Percentiles rank a stretch among this genome's conserved stretches.
Conservation (phyloP, 2,113 vertebrate species). For the Ptychochromis oligacanthus region DNA sequence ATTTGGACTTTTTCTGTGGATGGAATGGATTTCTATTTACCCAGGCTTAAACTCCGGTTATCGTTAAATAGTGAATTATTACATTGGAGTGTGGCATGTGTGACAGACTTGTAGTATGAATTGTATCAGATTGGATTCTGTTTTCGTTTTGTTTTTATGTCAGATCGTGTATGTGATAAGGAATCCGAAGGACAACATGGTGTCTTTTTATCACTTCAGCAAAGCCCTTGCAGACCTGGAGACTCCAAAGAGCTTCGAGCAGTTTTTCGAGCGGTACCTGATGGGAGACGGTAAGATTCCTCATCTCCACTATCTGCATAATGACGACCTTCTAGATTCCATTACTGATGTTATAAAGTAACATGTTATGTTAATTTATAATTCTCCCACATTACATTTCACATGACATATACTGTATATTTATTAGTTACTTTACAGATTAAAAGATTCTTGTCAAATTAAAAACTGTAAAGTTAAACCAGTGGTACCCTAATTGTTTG, state of each 20-base stretch:
- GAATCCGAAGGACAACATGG: constrained; percentile 81
- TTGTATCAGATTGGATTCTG: neutral
- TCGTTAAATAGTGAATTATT: neutral
- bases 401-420: too few relatives aligned
- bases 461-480: too few relatives aligned
- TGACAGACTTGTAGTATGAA: neutral
- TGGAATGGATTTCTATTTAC: neutral
- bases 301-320: neutral
- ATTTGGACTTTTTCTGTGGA: neutral
- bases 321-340: too few relatives aligned
- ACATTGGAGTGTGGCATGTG: neutral
- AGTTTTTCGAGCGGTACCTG: constrained; percentile 75
- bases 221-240: neutral
- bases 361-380: too few relatives aligned
- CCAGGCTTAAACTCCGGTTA: too few relatives aligned
- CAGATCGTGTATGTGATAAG: constrained; percentile 76
- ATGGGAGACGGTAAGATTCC: constrained; percentile 67
- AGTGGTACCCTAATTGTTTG: too few relatives aligned
- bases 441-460: too few relatives aligned
- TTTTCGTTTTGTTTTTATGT: neutral
- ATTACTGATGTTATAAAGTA: too few relatives aligned
- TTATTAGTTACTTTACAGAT: too few relatives aligned
- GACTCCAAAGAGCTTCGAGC: constrained; percentile 56
- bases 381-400: too few relatives aligned
- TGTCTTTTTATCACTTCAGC: constrained; percentile 80